Conservation (phyloP, 30 jellyfish, hydroid and myxozoan species). For the Cassiopea andromeda region DNA sequence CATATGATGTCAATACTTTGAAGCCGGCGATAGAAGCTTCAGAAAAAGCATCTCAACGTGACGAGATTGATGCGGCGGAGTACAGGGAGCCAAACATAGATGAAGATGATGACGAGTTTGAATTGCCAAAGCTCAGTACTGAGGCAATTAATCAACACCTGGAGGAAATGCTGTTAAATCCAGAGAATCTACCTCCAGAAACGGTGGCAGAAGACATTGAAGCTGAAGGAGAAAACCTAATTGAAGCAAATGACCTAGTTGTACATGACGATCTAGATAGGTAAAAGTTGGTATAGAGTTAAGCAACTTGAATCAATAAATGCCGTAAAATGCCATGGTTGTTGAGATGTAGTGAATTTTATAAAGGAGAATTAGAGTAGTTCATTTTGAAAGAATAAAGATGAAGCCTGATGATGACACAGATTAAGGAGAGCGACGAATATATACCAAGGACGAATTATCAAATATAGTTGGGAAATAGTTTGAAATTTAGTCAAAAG, state of each 20-base stretch:
- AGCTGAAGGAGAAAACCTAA: constrained; percentile 1
- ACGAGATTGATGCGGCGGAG: constrained; percentile 28
- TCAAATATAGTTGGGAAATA: too few relatives aligned
- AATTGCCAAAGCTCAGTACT: background rate
- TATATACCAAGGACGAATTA: too few relatives aligned
- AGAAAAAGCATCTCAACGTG: constrained; percentile 20
- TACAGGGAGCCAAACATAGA: constrained; percentile 2
- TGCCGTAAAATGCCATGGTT: background rate
- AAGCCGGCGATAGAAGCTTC: background rate
- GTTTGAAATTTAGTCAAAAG: too few relatives aligned
- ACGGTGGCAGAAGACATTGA: constrained; percentile 53
- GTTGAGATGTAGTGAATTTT: background rate
- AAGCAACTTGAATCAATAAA: background rate
- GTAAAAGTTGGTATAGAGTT: background rate
- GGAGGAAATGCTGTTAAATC: constrained; percentile 38
- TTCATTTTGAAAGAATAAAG: too few relatives aligned
- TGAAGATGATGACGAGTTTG: constrained; percentile 25
- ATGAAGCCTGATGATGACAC: too few relatives aligned
- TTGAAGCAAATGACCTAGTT: constrained; percentile 18
- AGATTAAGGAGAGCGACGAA: too few relatives aligned
- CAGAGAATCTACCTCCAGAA: constrained; percentile 57
- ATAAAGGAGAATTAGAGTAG: background rate
- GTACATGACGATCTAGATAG: constrained; percentile 57
- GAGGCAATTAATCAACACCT: constrained; percentile 30
- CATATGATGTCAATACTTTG: background rate